Percentiles rank a stretch among this genome's conserved stretches.
Evolutionary conservation across 2,113 vertebrate species (phyloP).

Genomic region (Indicator indicator): DNA sequence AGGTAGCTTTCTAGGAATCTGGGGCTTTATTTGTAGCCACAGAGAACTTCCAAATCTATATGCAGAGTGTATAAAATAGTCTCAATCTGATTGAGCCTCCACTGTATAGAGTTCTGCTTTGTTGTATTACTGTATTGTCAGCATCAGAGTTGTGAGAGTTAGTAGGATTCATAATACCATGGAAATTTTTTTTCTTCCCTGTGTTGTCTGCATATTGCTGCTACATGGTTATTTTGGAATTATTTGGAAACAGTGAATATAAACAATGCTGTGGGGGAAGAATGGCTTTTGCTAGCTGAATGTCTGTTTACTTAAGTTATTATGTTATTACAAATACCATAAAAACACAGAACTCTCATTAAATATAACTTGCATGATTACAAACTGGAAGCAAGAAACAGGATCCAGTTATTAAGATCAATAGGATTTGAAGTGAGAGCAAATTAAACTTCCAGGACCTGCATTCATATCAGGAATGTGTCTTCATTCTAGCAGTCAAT

Average conservation of each 20-base stretch:
- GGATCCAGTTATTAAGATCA: not conserved
- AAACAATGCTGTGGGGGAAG: not conserved
- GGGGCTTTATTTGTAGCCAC: not conserved
- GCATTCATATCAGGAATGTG: not conserved
- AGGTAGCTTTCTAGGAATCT: slow-evolving; percentile 4
- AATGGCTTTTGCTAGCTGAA: slow-evolving; percentile 14
- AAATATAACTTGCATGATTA: not conserved
- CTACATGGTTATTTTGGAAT: slow-evolving; percentile 24
- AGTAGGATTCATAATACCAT: not conserved
- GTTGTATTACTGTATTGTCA: not conserved
- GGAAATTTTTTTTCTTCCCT: not conserved
- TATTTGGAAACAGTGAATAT: slow-evolving; percentile 1
- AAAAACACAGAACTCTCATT: not conserved
- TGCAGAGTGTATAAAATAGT: not conserved
- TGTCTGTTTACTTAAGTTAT: slow-evolving; percentile 23
- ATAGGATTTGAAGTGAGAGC: not conserved
- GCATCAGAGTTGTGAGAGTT: not conserved
- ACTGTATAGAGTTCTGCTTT: not conserved
- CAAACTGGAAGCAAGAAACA: not conserved
- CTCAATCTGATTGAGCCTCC: not conserved
- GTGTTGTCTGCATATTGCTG: not conserved
- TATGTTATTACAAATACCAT: not conserved
- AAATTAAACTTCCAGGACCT: not conserved
- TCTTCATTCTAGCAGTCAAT: not conserved
- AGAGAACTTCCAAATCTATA: not conserved